These are phyloP conservation scores for Probosciger aterrimus DNA, from an alignment of 2,113 vertebrate species.

Conservation along the genomic window DNA sequence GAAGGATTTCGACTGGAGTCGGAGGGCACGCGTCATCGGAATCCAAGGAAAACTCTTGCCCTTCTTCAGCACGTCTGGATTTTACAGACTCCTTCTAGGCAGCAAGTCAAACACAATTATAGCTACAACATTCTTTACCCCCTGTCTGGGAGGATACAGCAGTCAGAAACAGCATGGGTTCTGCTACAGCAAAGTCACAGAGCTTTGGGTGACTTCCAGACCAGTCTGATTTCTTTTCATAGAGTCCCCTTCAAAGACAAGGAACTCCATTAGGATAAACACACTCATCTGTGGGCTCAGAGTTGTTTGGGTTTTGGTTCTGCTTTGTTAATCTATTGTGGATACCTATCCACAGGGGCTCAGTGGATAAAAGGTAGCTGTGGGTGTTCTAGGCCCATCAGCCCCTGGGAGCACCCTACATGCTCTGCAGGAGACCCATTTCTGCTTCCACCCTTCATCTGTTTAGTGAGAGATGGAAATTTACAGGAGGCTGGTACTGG, in stretches of 20 bases:
- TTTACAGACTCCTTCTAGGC: slow-evolving; percentile 57
- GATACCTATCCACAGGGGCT: not conserved
- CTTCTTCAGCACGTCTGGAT: slow-evolving; percentile 37
- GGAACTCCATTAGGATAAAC: not conserved
- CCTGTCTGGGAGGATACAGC: not conserved
- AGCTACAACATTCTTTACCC: not conserved
- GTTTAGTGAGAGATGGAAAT: not conserved
- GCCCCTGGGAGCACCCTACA: rapidly evolving
- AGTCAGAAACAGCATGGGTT: not conserved
- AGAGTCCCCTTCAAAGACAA: not conserved
- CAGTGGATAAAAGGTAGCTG: not conserved
- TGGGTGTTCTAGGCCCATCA: not conserved
- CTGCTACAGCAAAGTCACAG: not conserved
- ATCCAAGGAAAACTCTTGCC: slow-evolving; percentile 33
- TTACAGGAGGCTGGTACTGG: rapidly evolving
- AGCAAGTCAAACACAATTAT: slow-evolving; percentile 41
- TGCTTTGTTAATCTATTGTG: too few species aligned
- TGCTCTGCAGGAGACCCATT: not conserved
- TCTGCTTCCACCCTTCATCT: not conserved
- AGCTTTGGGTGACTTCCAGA: slow-evolving; percentile 31
- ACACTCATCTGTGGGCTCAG: not conserved
- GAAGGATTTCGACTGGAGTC: not conserved
- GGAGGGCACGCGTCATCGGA: not conserved
- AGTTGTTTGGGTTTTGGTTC: not conserved
- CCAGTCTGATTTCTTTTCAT: not conserved